Evolutionary conservation across 2,888 invertebrate species (phyloP), one percentile per base, ranked within the genome.

Genomic region (Thalpophila matura): DNA sequence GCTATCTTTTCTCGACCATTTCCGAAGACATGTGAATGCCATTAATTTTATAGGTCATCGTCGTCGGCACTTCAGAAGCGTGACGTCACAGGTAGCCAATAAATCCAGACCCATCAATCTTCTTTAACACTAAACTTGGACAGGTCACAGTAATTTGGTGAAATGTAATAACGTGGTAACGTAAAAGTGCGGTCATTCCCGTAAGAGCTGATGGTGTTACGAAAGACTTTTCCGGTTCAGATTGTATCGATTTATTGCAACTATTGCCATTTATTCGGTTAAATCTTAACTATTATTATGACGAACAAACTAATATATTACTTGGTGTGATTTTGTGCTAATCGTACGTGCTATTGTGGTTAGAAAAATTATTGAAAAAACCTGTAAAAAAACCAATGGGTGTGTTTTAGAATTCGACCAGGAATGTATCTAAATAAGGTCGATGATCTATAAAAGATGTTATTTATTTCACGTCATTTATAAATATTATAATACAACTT

Each of bases 21-120:
- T 79, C 68, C 26, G 68, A 83, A 85, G 87, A 89, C 89, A 89
- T 81, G 87, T 79, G 86, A 89, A 88, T 73, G 75, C 89, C 86
- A 89, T 90, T 89, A 87, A 84, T 87, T 89, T 89, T 89, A 89
- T 89, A 85, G 86, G 83, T 81, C 84, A 77, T 84, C 80, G 75
- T 81, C 84, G 77, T 84, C 80, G 75, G 74, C 75, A 63, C 51
- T 68, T 53, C 66, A 61, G 62, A 62, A 45, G 56, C 59, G 60
- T 67, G 72, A 77, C 71, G 74, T 72, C 70, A 76, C 76, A 68
- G 58, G 63, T 68, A 74, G 54, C 82, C 80, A 82, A 66, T 76
- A 60, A 64, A 79, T 67, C 64, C 65, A 66, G 79, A 81, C 37
- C 77, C 55, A 75, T 77, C 75, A 75, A 57, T 80, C 77, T 78